These are phyloP conservation scores for Caenorhabditis sp. DNA, from an alignment of 2,888 invertebrate genomes.

Conservation along the genomic window DNA sequence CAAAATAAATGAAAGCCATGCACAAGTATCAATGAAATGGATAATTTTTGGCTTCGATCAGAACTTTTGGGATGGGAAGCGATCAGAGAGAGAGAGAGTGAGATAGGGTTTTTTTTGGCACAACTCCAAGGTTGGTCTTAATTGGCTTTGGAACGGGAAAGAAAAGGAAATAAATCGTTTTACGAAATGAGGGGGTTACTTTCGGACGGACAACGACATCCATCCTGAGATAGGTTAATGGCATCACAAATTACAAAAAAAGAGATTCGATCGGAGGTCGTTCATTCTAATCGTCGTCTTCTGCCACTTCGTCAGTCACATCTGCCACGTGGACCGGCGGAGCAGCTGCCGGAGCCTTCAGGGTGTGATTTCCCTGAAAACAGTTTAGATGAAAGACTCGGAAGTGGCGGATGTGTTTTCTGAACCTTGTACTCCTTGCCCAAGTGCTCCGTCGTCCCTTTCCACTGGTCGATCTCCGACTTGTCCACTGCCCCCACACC, in stretches of 20 bases:
- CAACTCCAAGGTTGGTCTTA: conserved; percentile 23
- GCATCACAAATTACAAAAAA: conserved; percentile 9
- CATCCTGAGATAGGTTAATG: conserved; percentile 1
- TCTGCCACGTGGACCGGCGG: conserved; percentile 68
- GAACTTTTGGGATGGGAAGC: background rate
- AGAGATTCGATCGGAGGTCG: conserved; percentile 15
- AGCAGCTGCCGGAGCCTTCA: conserved; percentile 58
- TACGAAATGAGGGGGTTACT: conserved; percentile 16
- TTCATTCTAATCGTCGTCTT: conserved; percentile 22
- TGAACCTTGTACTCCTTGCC: conserved; percentile 74
- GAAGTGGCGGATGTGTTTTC: too few species aligned
- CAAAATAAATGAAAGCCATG: conserved; percentile 11
- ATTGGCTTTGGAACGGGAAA: conserved; percentile 11
- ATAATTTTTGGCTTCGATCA: conserved; percentile 18
- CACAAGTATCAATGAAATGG: conserved; percentile 34
- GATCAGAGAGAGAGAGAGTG: too few species aligned
- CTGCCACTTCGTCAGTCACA: conserved; percentile 56
- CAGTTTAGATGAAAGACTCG: background rate
- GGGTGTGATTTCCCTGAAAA: conserved; percentile 63
- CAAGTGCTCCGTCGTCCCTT: conserved; percentile 79
- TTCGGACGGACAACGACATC: too few species aligned
- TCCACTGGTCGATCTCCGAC: conserved; percentile 79
- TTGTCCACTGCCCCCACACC: conserved; percentile 80
- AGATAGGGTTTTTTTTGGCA: conserved; percentile 25
- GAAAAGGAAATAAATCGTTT: too few species aligned